Evolutionary conservation across 2,797 vertebrate genomes (phyloP).

Genomic region (Hemitrygon akajei): DNA sequence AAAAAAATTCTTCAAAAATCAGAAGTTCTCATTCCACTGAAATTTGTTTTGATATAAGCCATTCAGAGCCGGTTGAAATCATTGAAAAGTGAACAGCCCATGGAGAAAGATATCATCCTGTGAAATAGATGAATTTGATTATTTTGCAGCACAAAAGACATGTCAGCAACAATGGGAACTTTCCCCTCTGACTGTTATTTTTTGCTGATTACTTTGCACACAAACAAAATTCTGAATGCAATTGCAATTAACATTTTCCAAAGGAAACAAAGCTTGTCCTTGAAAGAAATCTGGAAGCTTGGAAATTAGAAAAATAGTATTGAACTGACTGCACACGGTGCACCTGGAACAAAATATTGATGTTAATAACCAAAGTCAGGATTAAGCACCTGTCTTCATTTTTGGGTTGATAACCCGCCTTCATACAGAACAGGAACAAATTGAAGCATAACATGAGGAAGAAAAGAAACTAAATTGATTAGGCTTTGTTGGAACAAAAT

Average conservation of each 20-base stretch:
- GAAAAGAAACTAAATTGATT: not conserved
- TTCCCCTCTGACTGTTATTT: not conserved
- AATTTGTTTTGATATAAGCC: not conserved
- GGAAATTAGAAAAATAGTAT: not conserved
- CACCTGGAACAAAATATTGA: not conserved
- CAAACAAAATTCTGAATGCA: not conserved
- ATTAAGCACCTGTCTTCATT: not conserved
- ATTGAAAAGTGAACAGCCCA: not conserved
- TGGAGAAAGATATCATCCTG: not conserved
- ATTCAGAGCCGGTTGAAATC: not conserved
- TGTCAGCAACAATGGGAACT: not conserved
- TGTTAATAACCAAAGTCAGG: not conserved
- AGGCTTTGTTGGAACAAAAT: not conserved
- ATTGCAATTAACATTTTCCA: not conserved
- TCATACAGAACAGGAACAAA: not conserved
- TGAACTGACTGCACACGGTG: not conserved
- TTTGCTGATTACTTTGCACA: not conserved
- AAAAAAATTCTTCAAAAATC: not conserved
- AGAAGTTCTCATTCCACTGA: not conserved
- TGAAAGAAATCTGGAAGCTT: conserved; percentile 18
- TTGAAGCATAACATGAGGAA: not conserved
- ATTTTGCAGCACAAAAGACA: not conserved
- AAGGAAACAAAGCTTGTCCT: not conserved
- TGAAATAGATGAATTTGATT: not conserved
- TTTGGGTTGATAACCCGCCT: not conserved